Evolutionary conservation across 2,113 vertebrate genomes (phyloP).

Genomic region (Polyodon spathula): DNA sequence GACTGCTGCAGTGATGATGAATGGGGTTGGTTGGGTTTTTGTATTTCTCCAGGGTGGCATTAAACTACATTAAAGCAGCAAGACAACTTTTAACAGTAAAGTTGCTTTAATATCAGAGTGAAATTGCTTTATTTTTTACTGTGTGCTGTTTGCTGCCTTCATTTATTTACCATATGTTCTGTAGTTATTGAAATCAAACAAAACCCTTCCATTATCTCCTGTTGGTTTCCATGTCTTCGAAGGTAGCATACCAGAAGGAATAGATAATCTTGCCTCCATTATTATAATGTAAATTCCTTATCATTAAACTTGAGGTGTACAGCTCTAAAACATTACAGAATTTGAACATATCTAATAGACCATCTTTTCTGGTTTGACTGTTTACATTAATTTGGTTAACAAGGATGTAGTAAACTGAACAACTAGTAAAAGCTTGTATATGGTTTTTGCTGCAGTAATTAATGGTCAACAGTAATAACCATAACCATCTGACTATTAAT

Average conservation of each 20-base stretch:
- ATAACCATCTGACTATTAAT: slow-evolving; percentile 4
- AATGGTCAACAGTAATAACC: slow-evolving; percentile 9
- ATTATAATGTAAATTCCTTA: not conserved
- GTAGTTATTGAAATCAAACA: no score
- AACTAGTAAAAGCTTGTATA: slow-evolving; percentile 3
- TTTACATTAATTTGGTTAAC: slow-evolving; percentile 23
- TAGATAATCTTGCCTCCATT: no score
- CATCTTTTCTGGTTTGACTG: slow-evolving; percentile 51
- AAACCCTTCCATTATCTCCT: no score
- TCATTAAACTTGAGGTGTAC: not conserved
- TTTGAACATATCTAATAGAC: slow-evolving; percentile 45
- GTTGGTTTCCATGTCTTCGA: no score
- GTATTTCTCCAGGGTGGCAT: slow-evolving; percentile 24
- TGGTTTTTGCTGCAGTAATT: not conserved
- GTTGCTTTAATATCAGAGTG: slow-evolving; percentile 15
- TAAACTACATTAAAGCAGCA: slow-evolving; percentile 16
- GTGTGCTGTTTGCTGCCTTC: slow-evolving; percentile 17
- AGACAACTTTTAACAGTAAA: slow-evolving; percentile 29
- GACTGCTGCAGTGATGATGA: slow-evolving; percentile 18
- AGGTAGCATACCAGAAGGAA: no score
- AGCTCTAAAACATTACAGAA: no score
- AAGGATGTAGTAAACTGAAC: not conserved
- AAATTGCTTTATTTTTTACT: slow-evolving; percentile 1
- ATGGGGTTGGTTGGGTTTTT: slow-evolving; percentile 2
- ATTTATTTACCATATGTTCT: no score